Evolutionary conservation across 2,797 vertebrate genomes (phyloP).

Genomic region (Oreochromis mossambicus): DNA sequence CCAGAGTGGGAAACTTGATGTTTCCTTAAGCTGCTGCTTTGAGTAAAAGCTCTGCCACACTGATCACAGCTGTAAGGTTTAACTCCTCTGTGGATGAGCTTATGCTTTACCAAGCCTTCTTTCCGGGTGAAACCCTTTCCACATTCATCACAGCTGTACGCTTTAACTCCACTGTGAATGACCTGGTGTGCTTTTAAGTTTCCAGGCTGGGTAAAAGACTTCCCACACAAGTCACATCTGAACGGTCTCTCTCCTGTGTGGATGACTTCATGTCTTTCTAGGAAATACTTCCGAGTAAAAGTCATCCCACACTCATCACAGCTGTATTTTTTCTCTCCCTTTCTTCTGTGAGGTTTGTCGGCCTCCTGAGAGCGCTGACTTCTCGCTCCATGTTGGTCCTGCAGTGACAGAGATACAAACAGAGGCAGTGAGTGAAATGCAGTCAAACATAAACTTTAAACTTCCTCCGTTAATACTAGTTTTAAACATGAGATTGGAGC

Average conservation of each 20-base stretch:
- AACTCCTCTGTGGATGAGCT: neutral
- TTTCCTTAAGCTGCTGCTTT: neutral
- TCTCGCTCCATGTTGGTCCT: neutral
- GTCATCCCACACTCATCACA: neutral
- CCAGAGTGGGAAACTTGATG: neutral
- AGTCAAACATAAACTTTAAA: neutral
- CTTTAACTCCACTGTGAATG: neutral
- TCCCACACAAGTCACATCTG: neutral
- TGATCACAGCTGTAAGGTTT: neutral
- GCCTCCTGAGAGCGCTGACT: fast-evolving
- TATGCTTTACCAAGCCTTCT: neutral
- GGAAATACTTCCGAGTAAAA: neutral
- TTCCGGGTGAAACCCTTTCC: neutral
- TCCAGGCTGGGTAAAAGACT: neutral
- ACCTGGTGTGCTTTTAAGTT: neutral
- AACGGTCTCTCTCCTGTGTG: neutral
- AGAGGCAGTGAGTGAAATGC: neutral
- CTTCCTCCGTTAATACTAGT: neutral
- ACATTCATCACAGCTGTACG: neutral
- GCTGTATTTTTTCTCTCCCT: neutral
- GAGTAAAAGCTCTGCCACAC: neutral
- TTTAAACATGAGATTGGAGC: neutral
- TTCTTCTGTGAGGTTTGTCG: fast-evolving
- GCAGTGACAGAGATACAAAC: neutral
- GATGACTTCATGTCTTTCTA: neutral